Base-by-base conservation (phyloP, 1,140 invertebrate genomes). In the Drosophila triauraria region DNA sequence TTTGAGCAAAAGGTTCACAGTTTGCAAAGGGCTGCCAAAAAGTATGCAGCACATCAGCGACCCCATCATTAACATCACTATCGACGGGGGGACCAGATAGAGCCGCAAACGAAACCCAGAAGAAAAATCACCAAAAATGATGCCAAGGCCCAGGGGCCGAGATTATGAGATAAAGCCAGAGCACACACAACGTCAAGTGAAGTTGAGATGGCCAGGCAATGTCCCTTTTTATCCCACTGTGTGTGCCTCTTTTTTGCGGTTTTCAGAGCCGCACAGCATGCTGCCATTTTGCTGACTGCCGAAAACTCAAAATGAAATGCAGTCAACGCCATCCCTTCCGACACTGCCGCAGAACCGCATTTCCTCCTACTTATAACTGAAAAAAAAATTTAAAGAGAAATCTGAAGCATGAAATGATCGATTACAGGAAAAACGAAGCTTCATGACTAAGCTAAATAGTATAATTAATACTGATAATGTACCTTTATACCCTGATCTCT, bases 21-120 rank as follows among this genome's bases (percentile, higher is more conserved):
- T 56, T 57, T 40, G 30, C 23, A 42, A 53, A 27, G 20, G 25
- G 42, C 63, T 20, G 58, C 60, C 43, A 44, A 74, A 60, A 72
- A 72, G 70, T 74, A 74, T 60, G 61, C 60, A 50, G 43, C 50
- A 46, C 77, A 71, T 72, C 60, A 43, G 32, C 43, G 48, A 43
- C 48, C 46, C 40, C 83, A 83, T 86, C 80, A 83, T 87, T 80
- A 86, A 82, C 74, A 60, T 86, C 75, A 85, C 86, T 80, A 77
- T 77, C 78, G 61, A 20, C 20, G 35, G 53, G 65, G 62, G 53
- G 15, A 20, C 17, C 20, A 12, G 8, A 12, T 32, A 32, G 13
- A 64, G 42, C 12, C 15, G 8, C 42, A 48, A 48, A 23, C 17
- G 44, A 72, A 63, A 58, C 50, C 50, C 27, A 44, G 43, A 42